A percentile compares a stretch with the other conserved stretches of the same genome.
These are phyloP conservation scores for Carabus problematicus DNA, from an alignment of 2,888 invertebrate genomes.

Conservation along the genomic window DNA sequence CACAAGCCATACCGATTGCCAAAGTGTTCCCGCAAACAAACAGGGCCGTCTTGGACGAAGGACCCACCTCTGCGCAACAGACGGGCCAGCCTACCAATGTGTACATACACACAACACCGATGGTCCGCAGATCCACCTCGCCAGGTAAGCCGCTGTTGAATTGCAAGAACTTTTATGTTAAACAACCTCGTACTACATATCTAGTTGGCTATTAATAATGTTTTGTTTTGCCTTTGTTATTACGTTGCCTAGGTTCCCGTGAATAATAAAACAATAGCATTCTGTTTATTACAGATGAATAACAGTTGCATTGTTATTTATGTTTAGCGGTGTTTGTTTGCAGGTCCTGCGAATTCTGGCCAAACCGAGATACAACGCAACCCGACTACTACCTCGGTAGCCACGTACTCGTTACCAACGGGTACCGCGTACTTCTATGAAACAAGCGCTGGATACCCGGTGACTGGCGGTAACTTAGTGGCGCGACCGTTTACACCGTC, in stretches of 20 bases:
- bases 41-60: slow-evolving; percentile 37
- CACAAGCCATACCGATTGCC: slow-evolving; percentile 57
- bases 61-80: slow-evolving; percentile 46
- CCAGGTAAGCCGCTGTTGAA: slow-evolving; percentile 54
- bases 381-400: slow-evolving; percentile 52
- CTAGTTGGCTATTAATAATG: not conserved
- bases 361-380: slow-evolving; percentile 47
- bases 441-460: slow-evolving; percentile 53
- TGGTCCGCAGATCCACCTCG: slow-evolving; percentile 53
- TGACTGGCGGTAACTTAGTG: slow-evolving; percentile 44
- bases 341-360: slow-evolving; percentile 50
- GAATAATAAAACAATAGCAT: not conserved
- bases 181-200: too few species aligned
- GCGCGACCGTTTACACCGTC: slow-evolving; percentile 53
- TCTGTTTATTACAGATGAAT: slow-evolving; percentile 10
- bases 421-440: slow-evolving; percentile 56
- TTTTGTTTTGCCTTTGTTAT: not conserved
- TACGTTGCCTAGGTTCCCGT: not conserved
- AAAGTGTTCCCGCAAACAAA: slow-evolving; percentile 54
- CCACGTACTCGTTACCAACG: slow-evolving; percentile 55
- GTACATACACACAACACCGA: slow-evolving; percentile 56
- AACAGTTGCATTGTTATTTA: not conserved
- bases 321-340: slow-evolving; percentile 12
- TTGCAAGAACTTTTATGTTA: not conserved
- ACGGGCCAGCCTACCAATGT: slow-evolving; percentile 50